These are phyloP conservation scores for Ectropis grisescens DNA, from an alignment of 1,140 invertebrate species.

Conservation along the genomic window DNA sequence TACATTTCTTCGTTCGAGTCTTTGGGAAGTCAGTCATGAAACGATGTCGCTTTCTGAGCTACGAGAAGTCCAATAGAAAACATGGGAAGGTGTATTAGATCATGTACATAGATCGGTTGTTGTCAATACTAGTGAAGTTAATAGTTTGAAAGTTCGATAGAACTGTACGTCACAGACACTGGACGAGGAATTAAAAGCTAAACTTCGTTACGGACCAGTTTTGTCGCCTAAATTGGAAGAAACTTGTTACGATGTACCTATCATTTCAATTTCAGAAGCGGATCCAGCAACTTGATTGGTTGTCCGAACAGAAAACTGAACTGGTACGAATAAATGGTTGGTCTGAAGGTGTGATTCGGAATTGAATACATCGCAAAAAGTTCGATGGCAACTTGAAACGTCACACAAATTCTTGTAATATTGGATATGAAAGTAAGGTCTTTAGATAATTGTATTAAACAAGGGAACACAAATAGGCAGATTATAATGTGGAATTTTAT, in stretches of 20 bases:
- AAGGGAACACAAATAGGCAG: not conserved
- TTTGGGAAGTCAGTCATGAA: no score
- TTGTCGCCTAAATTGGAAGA: slow-evolving; percentile 57
- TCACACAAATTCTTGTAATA: no score
- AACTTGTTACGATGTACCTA: slow-evolving; percentile 62
- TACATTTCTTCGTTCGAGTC: no score
- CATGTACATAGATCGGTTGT: not conserved
- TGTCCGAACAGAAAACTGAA: slow-evolving; percentile 33
- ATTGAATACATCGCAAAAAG: no score
- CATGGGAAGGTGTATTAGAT: not conserved
- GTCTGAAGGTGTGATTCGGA: slow-evolving; percentile 37
- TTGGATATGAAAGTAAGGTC: not conserved
- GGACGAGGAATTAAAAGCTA: slow-evolving; percentile 57
- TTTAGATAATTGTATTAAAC: not conserved
- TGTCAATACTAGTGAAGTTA: not conserved
- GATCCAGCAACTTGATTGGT: slow-evolving; percentile 59
- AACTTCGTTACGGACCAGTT: slow-evolving; percentile 59
- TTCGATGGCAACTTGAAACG: slow-evolving; percentile 18
- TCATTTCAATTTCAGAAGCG: slow-evolving; percentile 62
- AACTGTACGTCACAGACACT: slow-evolving; percentile 13
- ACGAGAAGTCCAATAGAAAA: not conserved
- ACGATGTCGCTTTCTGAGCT: no score
- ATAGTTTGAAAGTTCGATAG: not conserved
- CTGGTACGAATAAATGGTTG: slow-evolving; percentile 22
- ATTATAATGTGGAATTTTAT: no score